These are phyloP conservation scores for Tangachromis dhanisi DNA, from an alignment of 2,113 vertebrate species.

Conservation along the genomic window DNA sequence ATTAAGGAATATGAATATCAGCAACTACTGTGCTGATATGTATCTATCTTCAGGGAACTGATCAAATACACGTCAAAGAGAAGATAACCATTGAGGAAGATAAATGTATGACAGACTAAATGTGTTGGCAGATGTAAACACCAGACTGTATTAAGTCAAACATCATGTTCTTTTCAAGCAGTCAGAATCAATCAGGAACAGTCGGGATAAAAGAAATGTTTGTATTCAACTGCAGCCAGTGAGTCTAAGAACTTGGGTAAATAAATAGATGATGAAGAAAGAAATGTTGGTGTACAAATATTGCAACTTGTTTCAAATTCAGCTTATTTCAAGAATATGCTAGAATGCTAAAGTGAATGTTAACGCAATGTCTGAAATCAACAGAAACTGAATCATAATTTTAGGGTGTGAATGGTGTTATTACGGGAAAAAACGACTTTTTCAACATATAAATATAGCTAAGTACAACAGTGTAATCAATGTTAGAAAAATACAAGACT, in stretches of 20 bases:
- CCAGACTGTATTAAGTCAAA: background rate
- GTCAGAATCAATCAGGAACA: background rate
- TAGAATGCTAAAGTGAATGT: background rate
- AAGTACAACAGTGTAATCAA: background rate
- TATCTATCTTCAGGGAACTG: background rate
- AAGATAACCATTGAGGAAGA: background rate
- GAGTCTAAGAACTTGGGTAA: background rate
- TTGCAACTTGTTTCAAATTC: background rate
- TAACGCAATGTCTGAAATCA: background rate
- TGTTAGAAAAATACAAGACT: background rate
- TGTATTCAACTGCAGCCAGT: background rate
- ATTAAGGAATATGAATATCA: background rate
- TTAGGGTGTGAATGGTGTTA: no score
- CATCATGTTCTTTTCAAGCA: background rate
- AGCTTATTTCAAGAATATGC: background rate
- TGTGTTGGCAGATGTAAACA: background rate
- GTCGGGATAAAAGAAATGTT: background rate
- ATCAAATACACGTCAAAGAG: background rate
- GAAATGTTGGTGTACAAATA: background rate
- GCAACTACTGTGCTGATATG: background rate
- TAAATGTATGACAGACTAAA: background rate
- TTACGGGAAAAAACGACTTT: fast-evolving
- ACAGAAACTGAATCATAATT: background rate
- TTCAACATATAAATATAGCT: background rate
- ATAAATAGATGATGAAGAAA: background rate